Evolutionary conservation across 1,140 invertebrate genomes (phyloP).

Genomic region (Drosophila pseudoobscura): DNA sequence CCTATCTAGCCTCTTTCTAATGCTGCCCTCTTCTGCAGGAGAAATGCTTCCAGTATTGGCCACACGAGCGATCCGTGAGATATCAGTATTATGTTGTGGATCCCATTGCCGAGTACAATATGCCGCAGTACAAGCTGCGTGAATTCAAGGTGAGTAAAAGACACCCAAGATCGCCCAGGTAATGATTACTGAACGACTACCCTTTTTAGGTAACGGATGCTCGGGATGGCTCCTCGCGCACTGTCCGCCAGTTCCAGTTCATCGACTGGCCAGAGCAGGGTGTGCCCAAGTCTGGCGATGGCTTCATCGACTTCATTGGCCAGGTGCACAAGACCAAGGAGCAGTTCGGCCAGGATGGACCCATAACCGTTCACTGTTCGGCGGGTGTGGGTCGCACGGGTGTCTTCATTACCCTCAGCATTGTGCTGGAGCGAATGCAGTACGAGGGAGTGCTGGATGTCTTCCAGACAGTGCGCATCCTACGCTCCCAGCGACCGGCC

Average conservation of each 20-base stretch:
- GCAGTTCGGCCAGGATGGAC: slow-evolving; percentile 99
- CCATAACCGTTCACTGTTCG: slow-evolving; percentile 99
- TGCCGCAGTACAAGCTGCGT: slow-evolving; percentile 98
- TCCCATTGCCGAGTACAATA: slow-evolving; percentile 99
- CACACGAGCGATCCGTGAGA: slow-evolving; percentile 96
- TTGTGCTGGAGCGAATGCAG: slow-evolving; percentile 99
- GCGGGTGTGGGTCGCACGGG: slow-evolving; percentile 98
- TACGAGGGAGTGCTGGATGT: slow-evolving; percentile 99
- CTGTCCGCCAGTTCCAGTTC: slow-evolving; percentile 99
- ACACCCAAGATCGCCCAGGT: not conserved
- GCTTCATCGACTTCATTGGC: slow-evolving; percentile 98
- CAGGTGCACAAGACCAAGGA: slow-evolving; percentile 99
- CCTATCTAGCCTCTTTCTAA: not conserved
- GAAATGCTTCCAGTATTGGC: slow-evolving; percentile 99
- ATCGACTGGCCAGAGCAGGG: slow-evolving; percentile 99
- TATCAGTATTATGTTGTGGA: slow-evolving; percentile 99
- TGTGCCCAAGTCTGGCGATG: slow-evolving; percentile 98
- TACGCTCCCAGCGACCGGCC: slow-evolving; percentile 98
- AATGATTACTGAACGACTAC: not conserved
- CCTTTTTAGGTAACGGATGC: slow-evolving; percentile 90
- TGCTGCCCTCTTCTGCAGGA: slow-evolving; percentile 86
- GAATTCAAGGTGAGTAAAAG: slow-evolving; percentile 93
- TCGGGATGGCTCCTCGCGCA: slow-evolving; percentile 96
- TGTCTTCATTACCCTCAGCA: slow-evolving; percentile 98
- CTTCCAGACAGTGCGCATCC: slow-evolving; percentile 98